Base-by-base conservation (phyloP, 2,797 vertebrate species). In the Meda fulgida region DNA sequence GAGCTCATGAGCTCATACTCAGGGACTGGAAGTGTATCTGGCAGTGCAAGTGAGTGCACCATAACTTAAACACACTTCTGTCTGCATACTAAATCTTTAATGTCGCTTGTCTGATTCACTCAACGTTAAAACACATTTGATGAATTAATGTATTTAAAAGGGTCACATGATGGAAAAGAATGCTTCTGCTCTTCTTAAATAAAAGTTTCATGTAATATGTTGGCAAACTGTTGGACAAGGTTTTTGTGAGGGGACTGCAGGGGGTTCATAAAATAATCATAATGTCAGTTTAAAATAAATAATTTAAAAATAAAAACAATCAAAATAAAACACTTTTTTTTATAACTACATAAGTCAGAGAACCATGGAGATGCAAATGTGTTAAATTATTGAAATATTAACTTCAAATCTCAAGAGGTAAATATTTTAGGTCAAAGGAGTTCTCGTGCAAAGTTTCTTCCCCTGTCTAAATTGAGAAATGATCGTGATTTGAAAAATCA, bases 21-120 rank as follows among this genome's bases (percentile, higher is more conserved):
- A 99, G 94, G 90, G 97, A 99, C 92, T 99, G 98, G 98, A 99
- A 96, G 89, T 99, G 98, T 91, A 89, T 98, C 91, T 99, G 98
- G 98, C 97, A 99, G 92, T 99, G 98, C 98, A 99, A 97, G 98
- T 99, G 93, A 3, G 94, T 91, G 19, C 29, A 71, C 51, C 53
- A 31, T 63, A 18, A 71, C 48, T 58, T 81, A 60, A 55, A 23
- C 5, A 38, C 19, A 19, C 48, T 26, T 46, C 34, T 43, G 72
- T 55, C 14, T 26, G 18, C 18, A 48, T 26, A 16, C 53, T 79
- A 19, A 48, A 51, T 78, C 21, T 81, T 81, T 72, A 19, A 71
- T 82, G 19, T 9, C 19, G 3, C 38, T 34, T 48, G 78, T 66
- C 38, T 18, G 53, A 60, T 60, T 60, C 60, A 40, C 23, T 60